Evolutionary conservation across 2,797 vertebrate species (phyloP).

Genomic region (Propithecus perrieri): DNA sequence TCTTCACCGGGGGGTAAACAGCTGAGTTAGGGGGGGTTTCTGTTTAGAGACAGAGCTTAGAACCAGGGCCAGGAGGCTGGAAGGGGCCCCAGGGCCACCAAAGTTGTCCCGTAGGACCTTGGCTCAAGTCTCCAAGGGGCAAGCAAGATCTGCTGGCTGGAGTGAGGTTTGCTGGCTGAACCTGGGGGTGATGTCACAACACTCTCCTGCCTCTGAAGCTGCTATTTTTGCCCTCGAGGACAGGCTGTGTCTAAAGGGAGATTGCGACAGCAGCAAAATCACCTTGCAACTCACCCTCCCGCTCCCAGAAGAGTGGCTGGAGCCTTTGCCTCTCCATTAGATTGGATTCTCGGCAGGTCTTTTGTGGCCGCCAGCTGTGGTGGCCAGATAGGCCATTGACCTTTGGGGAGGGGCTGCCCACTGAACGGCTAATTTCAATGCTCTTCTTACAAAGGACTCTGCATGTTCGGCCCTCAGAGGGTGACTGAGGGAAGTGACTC

Average conservation of each 20-base stretch:
- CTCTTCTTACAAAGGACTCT: not conserved
- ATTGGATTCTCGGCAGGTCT: conserved; percentile 57
- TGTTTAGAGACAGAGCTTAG: not conserved
- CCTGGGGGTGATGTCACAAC: conserved; percentile 68
- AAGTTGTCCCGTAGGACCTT: not conserved
- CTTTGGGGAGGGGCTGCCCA: conserved; percentile 10
- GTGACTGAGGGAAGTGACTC: conserved; percentile 32
- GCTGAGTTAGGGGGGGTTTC: not conserved
- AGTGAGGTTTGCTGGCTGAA: conserved; percentile 44
- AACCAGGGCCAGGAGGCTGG: not conserved
- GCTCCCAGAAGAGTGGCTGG: conserved; percentile 27
- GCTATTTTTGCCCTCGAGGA: conserved; percentile 73
- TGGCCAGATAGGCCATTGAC: conserved; percentile 64
- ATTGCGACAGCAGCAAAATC: conserved; percentile 62
- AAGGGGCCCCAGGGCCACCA: not conserved
- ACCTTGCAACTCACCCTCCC: conserved; percentile 60
- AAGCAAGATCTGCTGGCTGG: conserved; percentile 22
- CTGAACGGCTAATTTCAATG: conserved; percentile 42
- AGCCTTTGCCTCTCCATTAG: not conserved
- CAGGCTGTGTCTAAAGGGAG: conserved; percentile 67
- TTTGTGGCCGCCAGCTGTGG: conserved; percentile 63
- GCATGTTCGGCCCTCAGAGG: not conserved
- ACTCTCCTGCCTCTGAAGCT: conserved; percentile 48
- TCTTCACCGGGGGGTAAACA: not conserved
- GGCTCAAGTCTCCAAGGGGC: conserved; percentile 7